Evolutionary conservation across 2,113 vertebrate genomes (phyloP).

Genomic region (Hiodon alosoides): DNA sequence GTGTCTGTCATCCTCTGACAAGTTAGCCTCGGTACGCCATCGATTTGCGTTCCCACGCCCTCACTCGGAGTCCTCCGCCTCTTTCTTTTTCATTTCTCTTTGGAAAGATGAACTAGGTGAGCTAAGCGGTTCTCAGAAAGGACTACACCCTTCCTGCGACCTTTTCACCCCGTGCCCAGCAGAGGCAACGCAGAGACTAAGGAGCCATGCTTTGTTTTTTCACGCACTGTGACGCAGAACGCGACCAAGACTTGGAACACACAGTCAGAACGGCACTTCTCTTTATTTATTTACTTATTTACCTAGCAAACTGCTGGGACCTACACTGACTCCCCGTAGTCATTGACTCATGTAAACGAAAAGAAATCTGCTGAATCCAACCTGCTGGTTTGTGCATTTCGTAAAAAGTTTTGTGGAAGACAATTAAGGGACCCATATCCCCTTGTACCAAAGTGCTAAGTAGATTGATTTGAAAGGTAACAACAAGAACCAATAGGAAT

Average conservation of each 20-base stretch:
- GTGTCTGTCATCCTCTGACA: no score
- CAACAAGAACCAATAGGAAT: no score
- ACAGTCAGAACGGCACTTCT: constrained; percentile 16
- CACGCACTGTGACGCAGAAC: constrained; percentile 39
- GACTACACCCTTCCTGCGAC: constrained; percentile 16
- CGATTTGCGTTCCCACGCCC: neutral
- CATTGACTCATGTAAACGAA: neutral
- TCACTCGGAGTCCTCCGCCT: neutral
- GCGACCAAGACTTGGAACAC: constrained; percentile 25
- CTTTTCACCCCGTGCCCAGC: constrained; percentile 24
- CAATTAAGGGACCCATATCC: no score
- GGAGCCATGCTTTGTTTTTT: constrained; percentile 26
- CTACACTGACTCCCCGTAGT: neutral
- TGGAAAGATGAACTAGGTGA: constrained; percentile 6
- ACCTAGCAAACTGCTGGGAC: neutral
- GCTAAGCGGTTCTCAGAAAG: constrained; percentile 18
- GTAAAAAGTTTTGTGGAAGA: no score
- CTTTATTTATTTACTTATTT: constrained; percentile 14
- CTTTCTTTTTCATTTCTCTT: constrained; percentile 1
- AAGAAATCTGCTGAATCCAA: neutral
- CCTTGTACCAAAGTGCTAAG: no score
- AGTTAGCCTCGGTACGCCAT: no score
- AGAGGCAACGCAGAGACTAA: constrained; percentile 50
- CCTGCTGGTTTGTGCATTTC: no score
- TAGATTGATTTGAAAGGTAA: no score